phyloP scores from a whole-genome alignment of 2,888 invertebrate species.

The Microplitis manilae region DNA sequence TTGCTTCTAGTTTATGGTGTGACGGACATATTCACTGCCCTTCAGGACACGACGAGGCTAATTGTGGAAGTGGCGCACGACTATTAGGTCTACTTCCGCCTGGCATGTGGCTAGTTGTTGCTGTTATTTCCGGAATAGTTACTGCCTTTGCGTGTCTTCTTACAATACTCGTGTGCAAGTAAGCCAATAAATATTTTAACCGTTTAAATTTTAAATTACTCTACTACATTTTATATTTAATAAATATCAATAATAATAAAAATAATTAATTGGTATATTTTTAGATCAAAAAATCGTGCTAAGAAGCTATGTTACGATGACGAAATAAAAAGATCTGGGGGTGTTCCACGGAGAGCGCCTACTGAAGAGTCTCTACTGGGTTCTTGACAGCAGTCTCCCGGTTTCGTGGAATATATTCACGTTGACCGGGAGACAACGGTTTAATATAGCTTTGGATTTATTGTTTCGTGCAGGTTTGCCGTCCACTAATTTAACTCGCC shows the following conservation, averaged over 20 bases:
- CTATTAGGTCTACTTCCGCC: conserved; percentile 75
- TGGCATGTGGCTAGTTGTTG: conserved; percentile 67
- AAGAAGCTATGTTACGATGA: conserved; percentile 74
- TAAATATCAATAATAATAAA: conserved; percentile 60
- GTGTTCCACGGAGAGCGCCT: conserved; percentile 74
- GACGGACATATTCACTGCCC: conserved; percentile 72
- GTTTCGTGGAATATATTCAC: conserved; percentile 93
- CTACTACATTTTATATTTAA: no score
- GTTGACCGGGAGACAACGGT: conserved; percentile 95
- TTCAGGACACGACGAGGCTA: conserved; percentile 80
- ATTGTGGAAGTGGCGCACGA: conserved; percentile 71
- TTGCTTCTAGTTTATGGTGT: conserved; percentile 71
- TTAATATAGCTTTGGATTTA: conserved; percentile 55
- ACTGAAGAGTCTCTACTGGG: conserved; percentile 82
- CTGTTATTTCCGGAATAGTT: conserved; percentile 71
- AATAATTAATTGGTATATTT: conserved; percentile 62
- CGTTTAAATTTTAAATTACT: conserved; percentile 59
- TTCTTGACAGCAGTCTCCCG: conserved; percentile 88
- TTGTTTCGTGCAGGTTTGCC: conserved; percentile 52
- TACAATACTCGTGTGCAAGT: conserved; percentile 72
- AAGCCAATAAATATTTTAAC: conserved; percentile 58
- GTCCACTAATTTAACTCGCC: conserved; percentile 34
- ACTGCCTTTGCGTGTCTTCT: conserved; percentile 71
- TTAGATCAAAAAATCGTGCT: conserved; percentile 75
- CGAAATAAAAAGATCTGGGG: conserved; percentile 71